Percentiles rank a stretch among this genome's conserved stretches.
Evolutionary conservation across 2,888 invertebrate genomes (phyloP).

Genomic region (Thalpophila matura): DNA sequence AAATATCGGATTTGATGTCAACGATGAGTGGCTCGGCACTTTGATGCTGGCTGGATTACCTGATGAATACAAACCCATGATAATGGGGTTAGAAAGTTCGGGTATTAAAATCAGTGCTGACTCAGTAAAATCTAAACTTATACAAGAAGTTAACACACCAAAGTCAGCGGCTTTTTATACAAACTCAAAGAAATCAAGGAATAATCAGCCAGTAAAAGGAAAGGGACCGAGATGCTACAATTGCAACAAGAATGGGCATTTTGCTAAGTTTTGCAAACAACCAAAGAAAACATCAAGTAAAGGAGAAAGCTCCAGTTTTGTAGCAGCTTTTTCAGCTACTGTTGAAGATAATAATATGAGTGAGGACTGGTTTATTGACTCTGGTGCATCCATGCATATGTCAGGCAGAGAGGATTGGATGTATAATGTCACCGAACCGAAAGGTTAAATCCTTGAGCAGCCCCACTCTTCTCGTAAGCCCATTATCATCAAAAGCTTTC

Average conservation of each 20-base stretch:
- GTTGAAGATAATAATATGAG: not conserved
- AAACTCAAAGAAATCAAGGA: not conserved
- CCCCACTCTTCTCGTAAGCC: not conserved
- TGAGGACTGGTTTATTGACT: not conserved
- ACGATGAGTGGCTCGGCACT: not conserved
- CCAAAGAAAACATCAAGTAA: not conserved
- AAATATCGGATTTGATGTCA: not conserved
- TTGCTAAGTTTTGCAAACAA: not conserved
- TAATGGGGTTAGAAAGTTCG: no score
- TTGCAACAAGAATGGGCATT: not conserved
- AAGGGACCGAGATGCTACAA: slow-evolving; percentile 41
- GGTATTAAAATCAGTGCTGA: no score
- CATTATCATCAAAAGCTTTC: not conserved
- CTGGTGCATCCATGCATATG: not conserved
- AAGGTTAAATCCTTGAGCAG: not conserved
- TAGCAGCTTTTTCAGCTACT: slow-evolving; percentile 3
- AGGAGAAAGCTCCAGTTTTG: slow-evolving; percentile 3
- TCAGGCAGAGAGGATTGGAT: not conserved
- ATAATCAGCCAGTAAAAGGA: not conserved
- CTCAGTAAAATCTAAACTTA: not conserved
- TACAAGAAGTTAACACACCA: not conserved
- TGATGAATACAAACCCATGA: no score
- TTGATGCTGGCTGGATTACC: no score
- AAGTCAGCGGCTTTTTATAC: not conserved
- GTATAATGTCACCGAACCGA: not conserved